Evolutionary conservation across 2,888 invertebrate species (phyloP).

Genomic region (Bellardia bayeri): DNA sequence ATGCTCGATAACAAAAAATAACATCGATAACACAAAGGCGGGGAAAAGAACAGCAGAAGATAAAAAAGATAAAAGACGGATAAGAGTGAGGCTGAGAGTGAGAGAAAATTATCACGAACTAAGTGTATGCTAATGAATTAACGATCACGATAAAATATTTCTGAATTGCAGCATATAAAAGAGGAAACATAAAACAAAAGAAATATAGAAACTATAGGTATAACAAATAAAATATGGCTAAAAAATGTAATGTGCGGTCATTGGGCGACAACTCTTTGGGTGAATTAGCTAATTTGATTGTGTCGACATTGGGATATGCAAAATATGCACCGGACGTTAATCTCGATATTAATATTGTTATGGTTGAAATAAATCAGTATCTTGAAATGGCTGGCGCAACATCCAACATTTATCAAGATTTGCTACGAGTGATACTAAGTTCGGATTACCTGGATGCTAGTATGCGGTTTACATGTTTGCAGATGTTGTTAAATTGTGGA

Average conservation of each 20-base stretch:
- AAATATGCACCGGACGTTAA: slow-evolving; percentile 85
- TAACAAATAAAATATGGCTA: slow-evolving; percentile 85
- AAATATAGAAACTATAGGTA: too few species aligned
- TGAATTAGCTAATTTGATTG: slow-evolving; percentile 86
- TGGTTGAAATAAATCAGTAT: slow-evolving; percentile 87
- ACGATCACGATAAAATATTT: neutral
- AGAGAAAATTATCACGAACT: neutral
- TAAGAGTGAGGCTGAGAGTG: neutral
- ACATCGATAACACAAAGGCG: too few species aligned
- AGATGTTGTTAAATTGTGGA: slow-evolving; percentile 87
- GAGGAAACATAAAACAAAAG: neutral
- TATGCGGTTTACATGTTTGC: slow-evolving; percentile 88
- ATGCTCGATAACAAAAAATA: neutral
- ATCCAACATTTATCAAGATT: slow-evolving; percentile 88
- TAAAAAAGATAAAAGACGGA: neutral
- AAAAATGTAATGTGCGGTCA: slow-evolving; percentile 87
- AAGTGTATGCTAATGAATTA: neutral
- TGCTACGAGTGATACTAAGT: slow-evolving; percentile 87
- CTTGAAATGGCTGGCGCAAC: slow-evolving; percentile 87
- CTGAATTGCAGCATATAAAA: neutral
- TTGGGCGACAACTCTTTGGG: slow-evolving; percentile 87
- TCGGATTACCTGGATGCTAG: slow-evolving; percentile 89
- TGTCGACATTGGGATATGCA: slow-evolving; percentile 87
- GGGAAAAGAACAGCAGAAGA: neutral
- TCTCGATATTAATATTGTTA: slow-evolving; percentile 86